phyloP scores from a whole-genome alignment of 2,888 invertebrate genomes.

The Lucinisca nassula region DNA sequence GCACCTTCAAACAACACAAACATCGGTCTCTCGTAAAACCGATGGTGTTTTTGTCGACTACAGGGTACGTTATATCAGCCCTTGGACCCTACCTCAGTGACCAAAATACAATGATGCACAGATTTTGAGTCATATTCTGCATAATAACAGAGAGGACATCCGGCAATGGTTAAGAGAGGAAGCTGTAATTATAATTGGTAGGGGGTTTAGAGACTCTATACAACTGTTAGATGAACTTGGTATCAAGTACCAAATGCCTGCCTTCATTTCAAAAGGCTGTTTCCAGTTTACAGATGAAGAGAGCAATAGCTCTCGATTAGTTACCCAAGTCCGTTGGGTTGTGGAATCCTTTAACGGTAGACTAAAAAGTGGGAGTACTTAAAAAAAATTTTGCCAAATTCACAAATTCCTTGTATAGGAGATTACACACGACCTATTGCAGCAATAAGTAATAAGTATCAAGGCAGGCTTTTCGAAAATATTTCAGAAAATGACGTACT shows the following conservation, averaged over 20 bases:
- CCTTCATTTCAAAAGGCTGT: conserved; percentile 39
- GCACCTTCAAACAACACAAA: conserved; percentile 52
- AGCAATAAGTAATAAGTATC: not conserved
- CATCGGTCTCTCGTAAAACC: conserved; percentile 57
- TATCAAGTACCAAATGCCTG: conserved; percentile 46
- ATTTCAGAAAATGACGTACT: not conserved
- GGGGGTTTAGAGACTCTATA: conserved; percentile 62
- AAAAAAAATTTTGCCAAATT: not conserved
- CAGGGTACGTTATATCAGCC: conserved; percentile 50
- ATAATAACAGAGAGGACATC: conserved; percentile 33
- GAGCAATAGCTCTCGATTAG: conserved; percentile 50
- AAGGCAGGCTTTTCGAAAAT: not conserved
- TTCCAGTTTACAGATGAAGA: conserved; percentile 51
- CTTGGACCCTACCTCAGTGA: conserved; percentile 64
- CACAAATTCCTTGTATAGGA: not conserved
- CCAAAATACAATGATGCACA: conserved; percentile 50
- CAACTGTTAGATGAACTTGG: conserved; percentile 45
- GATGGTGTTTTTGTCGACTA: conserved; percentile 56
- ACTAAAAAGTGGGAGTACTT: conserved; percentile 31
- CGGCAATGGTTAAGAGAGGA: conserved; percentile 40
- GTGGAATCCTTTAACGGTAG: conserved; percentile 7
- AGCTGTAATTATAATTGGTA: conserved; percentile 57
- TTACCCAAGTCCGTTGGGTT: conserved; percentile 37
- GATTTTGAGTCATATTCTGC: conserved; percentile 59
- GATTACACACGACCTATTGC: not conserved